Evolutionary conservation across 2,888 invertebrate species (phyloP).

Genomic region (Zygogramma bicolorata): DNA sequence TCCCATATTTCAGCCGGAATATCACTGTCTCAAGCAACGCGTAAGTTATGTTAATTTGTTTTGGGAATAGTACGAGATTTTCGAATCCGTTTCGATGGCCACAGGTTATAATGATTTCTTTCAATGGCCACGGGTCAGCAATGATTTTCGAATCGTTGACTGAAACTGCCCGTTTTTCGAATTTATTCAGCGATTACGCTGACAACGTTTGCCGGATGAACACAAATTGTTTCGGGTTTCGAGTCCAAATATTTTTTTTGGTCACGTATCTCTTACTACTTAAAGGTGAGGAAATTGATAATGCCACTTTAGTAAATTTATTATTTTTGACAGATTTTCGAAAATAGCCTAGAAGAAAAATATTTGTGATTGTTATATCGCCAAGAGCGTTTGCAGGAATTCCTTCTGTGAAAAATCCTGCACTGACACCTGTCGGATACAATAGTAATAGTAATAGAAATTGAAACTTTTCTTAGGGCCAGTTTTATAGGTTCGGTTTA

Average conservation of each 20-base stretch:
- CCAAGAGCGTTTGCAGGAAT: no score
- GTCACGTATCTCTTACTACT: no score
- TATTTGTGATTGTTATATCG: no score
- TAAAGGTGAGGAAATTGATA: no score
- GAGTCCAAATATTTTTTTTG: not conserved
- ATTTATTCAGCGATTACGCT: not conserved
- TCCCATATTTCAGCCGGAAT: conserved; percentile 36
- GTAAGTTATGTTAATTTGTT: conserved; percentile 43
- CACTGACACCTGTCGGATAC: no score
- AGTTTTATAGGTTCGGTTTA: no score
- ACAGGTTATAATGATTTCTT: conserved; percentile 9
- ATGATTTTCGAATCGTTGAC: conserved; percentile 7
- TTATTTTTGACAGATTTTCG: no score
- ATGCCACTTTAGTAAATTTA: no score
- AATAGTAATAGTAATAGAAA: no score
- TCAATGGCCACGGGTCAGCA: conserved; percentile 11
- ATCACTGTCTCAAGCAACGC: conserved; percentile 33
- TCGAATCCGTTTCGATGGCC: conserved; percentile 17
- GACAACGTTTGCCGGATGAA: not conserved
- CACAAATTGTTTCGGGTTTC: not conserved
- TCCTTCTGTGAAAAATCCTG: no score
- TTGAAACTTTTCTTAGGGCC: no score
- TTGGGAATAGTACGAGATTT: conserved; percentile 39
- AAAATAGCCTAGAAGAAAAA: no score
- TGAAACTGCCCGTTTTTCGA: not conserved